Conservation (phyloP, 53 echinoderm and acorn worm species). For the Zoroaster sp. region DNA sequence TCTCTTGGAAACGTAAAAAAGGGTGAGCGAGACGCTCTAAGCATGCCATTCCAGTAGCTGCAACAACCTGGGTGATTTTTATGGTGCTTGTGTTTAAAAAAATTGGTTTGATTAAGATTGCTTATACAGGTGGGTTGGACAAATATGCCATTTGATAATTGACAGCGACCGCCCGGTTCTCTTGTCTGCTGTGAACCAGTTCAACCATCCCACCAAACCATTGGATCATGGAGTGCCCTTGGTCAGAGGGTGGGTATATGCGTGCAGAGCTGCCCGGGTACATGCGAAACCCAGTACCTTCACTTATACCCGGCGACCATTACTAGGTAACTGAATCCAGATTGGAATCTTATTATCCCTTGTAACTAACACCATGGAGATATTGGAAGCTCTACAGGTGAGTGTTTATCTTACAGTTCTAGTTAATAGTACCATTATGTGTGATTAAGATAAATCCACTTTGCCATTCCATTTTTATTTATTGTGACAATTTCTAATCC, state of each 20-base stretch:
- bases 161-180: constrained; percentile 23
- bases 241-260: not conserved
- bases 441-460: not conserved
- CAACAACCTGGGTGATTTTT: not conserved
- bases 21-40: not conserved
- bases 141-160: constrained; percentile 46
- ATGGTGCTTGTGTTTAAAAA: constrained; percentile 6
- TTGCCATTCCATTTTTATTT: not conserved
- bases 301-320: constrained; percentile 7
- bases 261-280: not conserved
- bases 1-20: not conserved
- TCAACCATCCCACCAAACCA: not conserved
- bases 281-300: not conserved
- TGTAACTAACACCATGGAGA: constrained; percentile 26
- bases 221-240: not conserved
- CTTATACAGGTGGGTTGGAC: constrained; percentile 46
- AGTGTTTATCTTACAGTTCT: not conserved
- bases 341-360: constrained; percentile 18
- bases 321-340: constrained; percentile 35
- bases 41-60: not conserved
- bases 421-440: constrained; percentile 17
- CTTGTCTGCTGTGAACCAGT: constrained; percentile 30
- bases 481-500: constrained; percentile 1
- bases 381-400: constrained; percentile 13
- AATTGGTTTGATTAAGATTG: constrained; percentile 3